phyloP scores from a whole-genome alignment of 92 coral and sea anemone species.

The Epizoanthus rinbou region DNA sequence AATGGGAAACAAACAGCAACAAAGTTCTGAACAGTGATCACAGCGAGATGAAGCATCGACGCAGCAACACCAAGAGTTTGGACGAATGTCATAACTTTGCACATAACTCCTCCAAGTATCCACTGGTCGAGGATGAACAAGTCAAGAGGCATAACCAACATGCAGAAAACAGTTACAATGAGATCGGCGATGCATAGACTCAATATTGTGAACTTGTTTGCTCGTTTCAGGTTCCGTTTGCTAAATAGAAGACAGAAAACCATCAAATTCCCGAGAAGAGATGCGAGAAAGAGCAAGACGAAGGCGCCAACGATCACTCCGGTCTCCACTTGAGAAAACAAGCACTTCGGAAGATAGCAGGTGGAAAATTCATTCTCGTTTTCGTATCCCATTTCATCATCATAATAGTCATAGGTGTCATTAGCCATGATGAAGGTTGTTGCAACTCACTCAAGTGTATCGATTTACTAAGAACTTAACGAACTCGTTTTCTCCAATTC shows the following conservation, averaged over 20 bases:
- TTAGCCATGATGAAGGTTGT: not conserved
- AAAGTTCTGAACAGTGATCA: slow-evolving; percentile 34
- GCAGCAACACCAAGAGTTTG: slow-evolving; percentile 21
- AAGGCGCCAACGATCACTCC: slow-evolving; percentile 16
- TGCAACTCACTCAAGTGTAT: no score
- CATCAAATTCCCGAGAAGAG: slow-evolving; percentile 26
- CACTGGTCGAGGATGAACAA: slow-evolving; percentile 1
- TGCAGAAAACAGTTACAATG: slow-evolving; percentile 22
- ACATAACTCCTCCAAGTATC: slow-evolving; percentile 19
- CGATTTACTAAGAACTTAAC: no score
- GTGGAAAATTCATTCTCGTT: no score
- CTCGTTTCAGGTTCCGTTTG: slow-evolving; percentile 18
- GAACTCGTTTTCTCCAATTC: no score
- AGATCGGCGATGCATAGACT: slow-evolving; percentile 32
- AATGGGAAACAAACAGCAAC: slow-evolving; percentile 36
- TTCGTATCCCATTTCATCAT: no score
- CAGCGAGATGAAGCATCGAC: slow-evolving; percentile 19
- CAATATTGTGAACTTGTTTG: slow-evolving; percentile 23
- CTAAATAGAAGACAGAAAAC: not conserved
- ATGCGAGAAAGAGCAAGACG: slow-evolving; percentile 14
- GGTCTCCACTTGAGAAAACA: slow-evolving; percentile 26
- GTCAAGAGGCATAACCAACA: slow-evolving; percentile 15
- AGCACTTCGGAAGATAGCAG: slow-evolving; percentile 14
- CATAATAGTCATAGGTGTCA: not conserved
- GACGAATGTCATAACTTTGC: slow-evolving; percentile 21